A percentile compares a stretch with the other conserved stretches of the same genome.
Conservation (phyloP, 2,888 invertebrate species). For the Leucoptera coffeella region DNA sequence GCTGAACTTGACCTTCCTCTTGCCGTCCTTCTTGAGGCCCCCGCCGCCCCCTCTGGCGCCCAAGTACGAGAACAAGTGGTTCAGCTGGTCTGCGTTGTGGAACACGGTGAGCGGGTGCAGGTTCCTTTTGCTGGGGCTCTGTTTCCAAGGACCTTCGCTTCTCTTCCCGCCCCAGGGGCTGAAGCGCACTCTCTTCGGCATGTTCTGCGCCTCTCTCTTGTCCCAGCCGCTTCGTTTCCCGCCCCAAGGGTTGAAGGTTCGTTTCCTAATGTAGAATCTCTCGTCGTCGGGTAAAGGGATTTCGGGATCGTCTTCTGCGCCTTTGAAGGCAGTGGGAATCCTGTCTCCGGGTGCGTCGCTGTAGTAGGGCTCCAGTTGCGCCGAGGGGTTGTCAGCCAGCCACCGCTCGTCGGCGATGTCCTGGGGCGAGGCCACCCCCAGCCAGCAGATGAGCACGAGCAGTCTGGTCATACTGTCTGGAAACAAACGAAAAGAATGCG, state of each 20-base stretch:
- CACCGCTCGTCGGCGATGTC: conserved; percentile 23
- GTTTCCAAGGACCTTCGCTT: too few relatives aligned
- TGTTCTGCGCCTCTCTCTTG: conserved; percentile 27
- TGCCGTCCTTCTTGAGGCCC: conserved; percentile 37
- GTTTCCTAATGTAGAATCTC: conserved; percentile 15
- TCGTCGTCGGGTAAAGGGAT: conserved; percentile 10
- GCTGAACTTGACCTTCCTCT: conserved; percentile 41
- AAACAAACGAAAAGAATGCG: conserved; percentile 10
- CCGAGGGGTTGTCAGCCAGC: conserved; percentile 13
- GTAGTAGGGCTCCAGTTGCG: conserved; percentile 12
- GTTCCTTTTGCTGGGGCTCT: too few relatives aligned
- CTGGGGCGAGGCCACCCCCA: conserved; percentile 29
- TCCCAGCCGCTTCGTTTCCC: conserved; percentile 36
- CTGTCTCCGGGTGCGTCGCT: neutral
- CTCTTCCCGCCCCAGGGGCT: conserved; percentile 45
- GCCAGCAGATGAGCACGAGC: conserved; percentile 25
- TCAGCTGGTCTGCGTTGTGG: too few relatives aligned
- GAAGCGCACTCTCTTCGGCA: conserved; percentile 42
- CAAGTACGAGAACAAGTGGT: too few relatives aligned
- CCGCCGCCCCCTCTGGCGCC: too few relatives aligned
- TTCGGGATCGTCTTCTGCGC: conserved; percentile 13
- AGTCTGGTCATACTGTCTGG: conserved; percentile 37
- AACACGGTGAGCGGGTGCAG: too few relatives aligned
- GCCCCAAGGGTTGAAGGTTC: conserved; percentile 41
- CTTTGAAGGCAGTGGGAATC: conserved; percentile 7